Evolutionary conservation across 2,888 invertebrate genomes (phyloP).

Genomic region (Poecilus cupreus): DNA sequence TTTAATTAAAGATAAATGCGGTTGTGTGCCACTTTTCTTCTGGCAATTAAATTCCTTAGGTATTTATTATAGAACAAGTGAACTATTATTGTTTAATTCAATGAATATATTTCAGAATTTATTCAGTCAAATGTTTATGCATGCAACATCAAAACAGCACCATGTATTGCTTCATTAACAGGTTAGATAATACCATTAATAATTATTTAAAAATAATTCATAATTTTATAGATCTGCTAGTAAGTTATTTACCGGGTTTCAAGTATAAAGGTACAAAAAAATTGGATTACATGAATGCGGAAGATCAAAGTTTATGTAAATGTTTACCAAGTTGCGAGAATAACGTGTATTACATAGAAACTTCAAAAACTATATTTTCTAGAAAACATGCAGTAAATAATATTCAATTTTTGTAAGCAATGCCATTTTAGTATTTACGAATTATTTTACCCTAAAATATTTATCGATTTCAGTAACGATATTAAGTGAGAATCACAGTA

Average conservation of each 20-base stretch:
- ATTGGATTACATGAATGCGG: conserved; percentile 52
- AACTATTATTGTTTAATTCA: background rate
- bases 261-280: conserved; percentile 61
- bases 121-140: background rate
- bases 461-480: too few relatives aligned
- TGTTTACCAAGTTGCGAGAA: conserved; percentile 81
- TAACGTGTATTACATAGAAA: conserved; percentile 78
- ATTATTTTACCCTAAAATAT: conserved; percentile 26
- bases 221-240: conserved; percentile 62
- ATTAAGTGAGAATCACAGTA: conserved; percentile 76
- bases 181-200: conserved; percentile 66
- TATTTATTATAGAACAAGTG: background rate
- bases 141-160: conserved; percentile 68
- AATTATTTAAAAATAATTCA: conserved; percentile 17
- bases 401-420: conserved; percentile 75
- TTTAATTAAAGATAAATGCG: conserved; percentile 73
- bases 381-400: conserved; percentile 71
- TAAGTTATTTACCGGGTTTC: conserved; percentile 71
- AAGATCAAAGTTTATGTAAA: conserved; percentile 68
- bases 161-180: conserved; percentile 72
- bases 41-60: conserved; percentile 71
- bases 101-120: conserved; percentile 41
- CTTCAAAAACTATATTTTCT: conserved; percentile 77
- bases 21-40: conserved; percentile 78
- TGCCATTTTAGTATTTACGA: conserved; percentile 10